These are phyloP conservation scores for Drosophila emarginata DNA, from an alignment of 2,888 invertebrate genomes.

Conservation along the genomic window DNA sequence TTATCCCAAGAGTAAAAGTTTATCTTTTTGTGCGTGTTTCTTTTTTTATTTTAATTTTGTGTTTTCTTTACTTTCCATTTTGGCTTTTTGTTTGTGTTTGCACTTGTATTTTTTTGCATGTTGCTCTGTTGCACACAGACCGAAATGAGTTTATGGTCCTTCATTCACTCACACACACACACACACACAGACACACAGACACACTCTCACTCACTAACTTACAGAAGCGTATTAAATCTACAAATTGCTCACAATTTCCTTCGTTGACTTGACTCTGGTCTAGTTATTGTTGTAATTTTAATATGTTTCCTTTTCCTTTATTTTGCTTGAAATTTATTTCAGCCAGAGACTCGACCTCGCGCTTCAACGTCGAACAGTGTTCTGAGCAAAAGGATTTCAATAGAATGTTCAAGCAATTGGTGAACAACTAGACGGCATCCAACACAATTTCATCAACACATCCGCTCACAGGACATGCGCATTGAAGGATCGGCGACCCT, in stretches of 20 bases:
- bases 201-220: constrained; percentile 7
- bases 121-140: constrained; percentile 42
- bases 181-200: constrained; percentile 25
- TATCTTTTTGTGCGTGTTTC: constrained; percentile 12
- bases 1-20: constrained; percentile 9
- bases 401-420: constrained; percentile 28
- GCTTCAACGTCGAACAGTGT: constrained; percentile 77
- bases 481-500: constrained; percentile 21
- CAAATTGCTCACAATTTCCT: constrained; percentile 75
- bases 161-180: constrained; percentile 51
- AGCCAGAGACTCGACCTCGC: constrained; percentile 72
- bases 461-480: constrained; percentile 70
- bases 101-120: constrained; percentile 5
- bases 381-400: constrained; percentile 57
- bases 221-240: constrained; percentile 54
- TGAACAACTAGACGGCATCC: constrained; percentile 45
- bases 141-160: constrained; percentile 36
- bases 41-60: constrained; percentile 31
- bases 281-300: constrained; percentile 32
- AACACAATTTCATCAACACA: constrained; percentile 4
- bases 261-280: constrained; percentile 53
- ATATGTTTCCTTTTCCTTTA: constrained; percentile 30
- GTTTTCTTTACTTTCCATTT: constrained; percentile 24
- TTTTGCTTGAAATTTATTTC: constrained; percentile 27
- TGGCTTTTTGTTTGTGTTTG: constrained; percentile 16